Evolutionary conservation across 2,888 invertebrate genomes (phyloP), one percentile per base, ranked within the genome.

Genomic region (Leucania comma): DNA sequence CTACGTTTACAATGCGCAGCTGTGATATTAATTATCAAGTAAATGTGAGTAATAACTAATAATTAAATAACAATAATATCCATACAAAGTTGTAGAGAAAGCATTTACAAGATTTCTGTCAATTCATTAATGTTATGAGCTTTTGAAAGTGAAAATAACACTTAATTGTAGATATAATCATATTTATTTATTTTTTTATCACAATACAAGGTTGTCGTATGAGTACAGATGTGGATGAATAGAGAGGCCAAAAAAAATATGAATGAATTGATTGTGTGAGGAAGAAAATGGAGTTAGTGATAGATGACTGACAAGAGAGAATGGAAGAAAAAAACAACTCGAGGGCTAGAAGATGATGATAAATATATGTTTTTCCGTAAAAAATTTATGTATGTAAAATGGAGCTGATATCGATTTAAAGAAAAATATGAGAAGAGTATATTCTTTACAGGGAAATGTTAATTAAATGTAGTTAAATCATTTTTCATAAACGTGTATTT

Each of bases 61-160:
- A 83, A 85, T 89, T 85, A 85, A 81, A 84, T 68, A 81, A 84
- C 71, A 78, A 82, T 82, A 84, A 42, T 76, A 67, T 68, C 57
- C 26, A 9, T 72, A 51, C 46, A 68, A 56, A 10, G 26, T 51
- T 54, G 12, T 54, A 53, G 72, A 29, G 67, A 81, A 76, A 72
- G 67, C 46, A 53, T 67, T 69, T 68, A 78, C 46, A 65, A 57
- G 59, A n/a, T 54, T 29, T 66, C 60, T 54, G 61, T 58, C 22
- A 51, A 68, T 57, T 68, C 22, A 65, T 65, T 38, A 29, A 22
- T 48, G 60, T 72, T 66, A 70, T 73, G 51, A 70, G 54, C 29
- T 46, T 64, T 65, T 48, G 57, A 68, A 73, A 63, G 54, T 69
- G 71, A 73, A 73, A 70, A 73, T 65, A 14, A 17, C 29, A 50